Percentiles rank a stretch among this genome's conserved stretches.
phyloP scores from a whole-genome alignment of 2,888 invertebrate genomes.

The Julus scanicus region DNA sequence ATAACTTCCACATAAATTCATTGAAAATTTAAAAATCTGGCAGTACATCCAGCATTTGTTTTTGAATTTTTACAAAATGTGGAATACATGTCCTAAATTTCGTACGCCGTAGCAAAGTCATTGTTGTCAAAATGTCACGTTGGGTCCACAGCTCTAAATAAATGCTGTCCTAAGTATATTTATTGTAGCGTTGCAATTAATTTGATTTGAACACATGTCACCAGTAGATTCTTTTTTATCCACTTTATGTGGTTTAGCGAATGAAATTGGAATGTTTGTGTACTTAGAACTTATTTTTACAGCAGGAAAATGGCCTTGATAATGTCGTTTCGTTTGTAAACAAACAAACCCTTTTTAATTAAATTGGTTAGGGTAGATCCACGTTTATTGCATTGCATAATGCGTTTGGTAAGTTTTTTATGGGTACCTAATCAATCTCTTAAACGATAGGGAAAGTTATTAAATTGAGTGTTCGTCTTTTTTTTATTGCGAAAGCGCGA shows the following conservation, averaged over 20 bases:
- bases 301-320: not conserved
- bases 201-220: not conserved
- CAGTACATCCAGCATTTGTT: too few species aligned
- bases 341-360: not conserved
- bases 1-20: too few species aligned
- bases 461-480: not conserved
- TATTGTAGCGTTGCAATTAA: not conserved
- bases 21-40: too few species aligned
- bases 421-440: not conserved
- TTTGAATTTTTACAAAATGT: too few species aligned
- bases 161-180: too few species aligned
- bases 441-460: not conserved
- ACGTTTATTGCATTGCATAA: conserved; percentile 14
- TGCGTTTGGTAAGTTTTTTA: not conserved
- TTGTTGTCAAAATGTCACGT: too few species aligned
- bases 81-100: too few species aligned
- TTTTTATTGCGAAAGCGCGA: not conserved
- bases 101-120: too few species aligned
- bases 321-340: not conserved
- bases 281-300: not conserved
- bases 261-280: not conserved
- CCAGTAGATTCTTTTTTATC: not conserved
- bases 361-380: not conserved
- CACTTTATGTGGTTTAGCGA: not conserved
- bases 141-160: too few species aligned